Conservation (phyloP, 2,113 vertebrate genomes). For the Sapayoa aenigma region DNA sequence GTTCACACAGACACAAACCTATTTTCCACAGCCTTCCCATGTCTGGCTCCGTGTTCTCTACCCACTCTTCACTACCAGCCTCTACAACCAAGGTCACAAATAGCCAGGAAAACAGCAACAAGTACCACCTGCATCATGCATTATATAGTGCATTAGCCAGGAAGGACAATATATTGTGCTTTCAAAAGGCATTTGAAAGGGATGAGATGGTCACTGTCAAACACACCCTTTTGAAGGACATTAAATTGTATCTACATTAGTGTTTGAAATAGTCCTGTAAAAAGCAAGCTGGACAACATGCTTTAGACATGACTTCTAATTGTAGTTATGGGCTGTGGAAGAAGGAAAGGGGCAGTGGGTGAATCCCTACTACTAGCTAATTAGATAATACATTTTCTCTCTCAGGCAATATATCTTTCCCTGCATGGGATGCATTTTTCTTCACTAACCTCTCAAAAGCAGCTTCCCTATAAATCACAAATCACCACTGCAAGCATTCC, state of each 20-base stretch:
- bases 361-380: slow-evolving; percentile 52
- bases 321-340: slow-evolving; percentile 9
- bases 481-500: slow-evolving; percentile 34
- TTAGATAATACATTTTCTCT: slow-evolving; percentile 37
- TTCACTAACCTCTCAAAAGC: slow-evolving; percentile 34
- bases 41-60: background rate
- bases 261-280: background rate
- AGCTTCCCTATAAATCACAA: slow-evolving; percentile 45
- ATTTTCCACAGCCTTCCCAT: background rate
- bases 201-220: background rate
- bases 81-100: background rate
- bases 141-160: background rate
- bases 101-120: background rate
- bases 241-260: background rate
- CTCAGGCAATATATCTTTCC: slow-evolving; percentile 47
- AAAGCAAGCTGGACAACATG: background rate
- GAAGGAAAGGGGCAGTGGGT: slow-evolving; percentile 33
- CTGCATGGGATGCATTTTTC: slow-evolving; percentile 54
- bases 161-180: background rate
- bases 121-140: background rate
- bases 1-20: background rate
- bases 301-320: background rate
- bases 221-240: background rate
- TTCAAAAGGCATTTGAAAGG: background rate
- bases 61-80: background rate